Evolutionary conservation across 1,140 invertebrate species (phyloP), one percentile per base, ranked within the genome.

Genomic region (Ruditapes philippinarum): DNA sequence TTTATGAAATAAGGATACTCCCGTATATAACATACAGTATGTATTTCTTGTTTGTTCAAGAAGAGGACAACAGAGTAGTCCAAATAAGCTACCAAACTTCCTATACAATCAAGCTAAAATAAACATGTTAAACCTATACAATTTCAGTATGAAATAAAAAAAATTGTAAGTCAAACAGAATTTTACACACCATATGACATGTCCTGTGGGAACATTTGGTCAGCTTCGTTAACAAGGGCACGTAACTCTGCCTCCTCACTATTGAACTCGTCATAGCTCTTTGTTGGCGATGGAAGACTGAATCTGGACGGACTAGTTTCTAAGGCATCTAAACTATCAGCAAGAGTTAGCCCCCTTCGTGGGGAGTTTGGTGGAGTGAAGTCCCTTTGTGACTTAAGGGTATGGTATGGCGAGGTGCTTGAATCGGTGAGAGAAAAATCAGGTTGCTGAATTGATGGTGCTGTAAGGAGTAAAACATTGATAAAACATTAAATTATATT

Each of bases 181-280:
- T 57, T 70, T 38, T 38, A 70, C 65, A 70, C 14, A 84, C 82
- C 62, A 88, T 88, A 88, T 33, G 85, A 79, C 14, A 88, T 49
- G 40, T 88, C 62, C 14, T 36, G 36, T 31, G 85, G 85, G 49
- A 88, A 88, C 60, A 79, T 79, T 33, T 70, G 65, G 31, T 80
- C 76, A 49, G 76, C 85, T 45, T 88, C 57, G 31, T 88, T 65
- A 22, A 88, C 85, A 49, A 88, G 33, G 7, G 85, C 85, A 31
- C 51, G 54, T 60, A 88, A 51, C 78, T 88, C 85, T 33, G 74
- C 85, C 31, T 88, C 85, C 22, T 88, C 85, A 45, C 70, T 38
- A 31, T 68, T 57, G 25, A 80, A 79, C 36, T 70, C 85, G 65
- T 88, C 85, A 19, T 76, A 62, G 54, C 85, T 88, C 76, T 88